phyloP scores from a whole-genome alignment of 1,140 invertebrate genomes.

The Zaprionus vittiger region DNA sequence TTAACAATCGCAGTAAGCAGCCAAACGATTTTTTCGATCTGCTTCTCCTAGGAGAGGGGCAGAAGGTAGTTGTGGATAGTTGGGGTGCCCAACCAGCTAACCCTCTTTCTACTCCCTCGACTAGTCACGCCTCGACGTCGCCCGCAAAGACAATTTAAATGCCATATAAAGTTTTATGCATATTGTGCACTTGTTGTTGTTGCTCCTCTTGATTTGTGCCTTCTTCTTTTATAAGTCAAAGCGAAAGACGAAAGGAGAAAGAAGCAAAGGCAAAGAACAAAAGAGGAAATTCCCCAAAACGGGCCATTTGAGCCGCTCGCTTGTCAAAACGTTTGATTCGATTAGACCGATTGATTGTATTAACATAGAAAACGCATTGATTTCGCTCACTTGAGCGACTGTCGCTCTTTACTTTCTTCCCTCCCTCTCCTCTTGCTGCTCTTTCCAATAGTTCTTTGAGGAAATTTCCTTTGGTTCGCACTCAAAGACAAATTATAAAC shows the following conservation, averaged over 20 bases:
- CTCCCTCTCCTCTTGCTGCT: slow-evolving; percentile 5
- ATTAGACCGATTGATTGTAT: slow-evolving; percentile 80
- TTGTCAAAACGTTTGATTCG: slow-evolving; percentile 79
- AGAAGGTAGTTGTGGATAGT: neutral
- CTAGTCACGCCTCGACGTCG: slow-evolving; percentile 16
- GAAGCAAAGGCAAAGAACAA: slow-evolving; percentile 10
- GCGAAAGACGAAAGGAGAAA: slow-evolving; percentile 4
- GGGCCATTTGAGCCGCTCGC: slow-evolving; percentile 68
- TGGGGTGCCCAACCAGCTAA: neutral
- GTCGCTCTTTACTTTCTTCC: neutral
- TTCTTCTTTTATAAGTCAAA: slow-evolving; percentile 52
- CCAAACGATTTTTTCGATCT: slow-evolving; percentile 36
- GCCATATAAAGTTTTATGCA: slow-evolving; percentile 81
- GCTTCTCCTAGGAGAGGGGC: neutral
- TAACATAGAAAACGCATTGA: slow-evolving; percentile 78
- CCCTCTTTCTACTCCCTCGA: neutral
- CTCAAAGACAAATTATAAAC: slow-evolving; percentile 33
- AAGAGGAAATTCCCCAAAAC: slow-evolving; percentile 50
- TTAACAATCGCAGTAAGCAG: slow-evolving; percentile 76
- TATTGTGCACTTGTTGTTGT: slow-evolving; percentile 72
- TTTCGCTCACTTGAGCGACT: slow-evolving; percentile 68
- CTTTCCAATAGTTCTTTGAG: slow-evolving; percentile 21
- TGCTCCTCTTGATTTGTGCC: slow-evolving; percentile 37
- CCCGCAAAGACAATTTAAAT: slow-evolving; percentile 64
- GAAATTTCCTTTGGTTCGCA: slow-evolving; percentile 11